Conservation (phyloP, 2,888 invertebrate species). For the Adineta ricciae region DNA sequence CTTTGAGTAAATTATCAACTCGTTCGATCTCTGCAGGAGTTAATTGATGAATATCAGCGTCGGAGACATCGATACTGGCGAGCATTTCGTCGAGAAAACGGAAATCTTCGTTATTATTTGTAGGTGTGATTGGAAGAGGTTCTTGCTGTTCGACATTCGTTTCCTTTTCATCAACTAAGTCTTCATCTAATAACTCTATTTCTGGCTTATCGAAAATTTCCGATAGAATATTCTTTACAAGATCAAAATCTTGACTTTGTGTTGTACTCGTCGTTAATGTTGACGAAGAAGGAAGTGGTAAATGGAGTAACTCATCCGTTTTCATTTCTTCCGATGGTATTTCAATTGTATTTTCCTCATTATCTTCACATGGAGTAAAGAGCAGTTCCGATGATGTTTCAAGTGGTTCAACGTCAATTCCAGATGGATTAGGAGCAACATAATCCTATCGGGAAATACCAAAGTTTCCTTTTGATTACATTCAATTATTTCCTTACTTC, state of each 20-base stretch:
- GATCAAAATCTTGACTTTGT: neutral
- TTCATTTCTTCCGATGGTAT: neutral
- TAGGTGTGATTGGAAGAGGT: neutral
- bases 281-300: neutral
- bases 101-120: neutral
- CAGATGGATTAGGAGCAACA: neutral
- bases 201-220: neutral
- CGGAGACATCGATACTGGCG: neutral
- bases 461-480: too few relatives aligned
- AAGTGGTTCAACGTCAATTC: neutral
- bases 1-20: neutral
- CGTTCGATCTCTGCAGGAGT: neutral
- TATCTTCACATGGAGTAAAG: neutral
- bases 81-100: slow-evolving; percentile 14
- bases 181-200: neutral
- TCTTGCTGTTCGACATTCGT: neutral
- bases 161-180: neutral
- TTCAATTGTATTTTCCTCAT: neutral
- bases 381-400: neutral
- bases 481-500: neutral
- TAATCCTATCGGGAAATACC: neutral
- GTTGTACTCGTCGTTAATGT: neutral
- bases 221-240: neutral
- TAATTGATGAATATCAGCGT: neutral
- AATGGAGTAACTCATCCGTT: neutral